Base-by-base conservation (phyloP, 2,797 vertebrate genomes). In the Acipenser ruthenus region DNA sequence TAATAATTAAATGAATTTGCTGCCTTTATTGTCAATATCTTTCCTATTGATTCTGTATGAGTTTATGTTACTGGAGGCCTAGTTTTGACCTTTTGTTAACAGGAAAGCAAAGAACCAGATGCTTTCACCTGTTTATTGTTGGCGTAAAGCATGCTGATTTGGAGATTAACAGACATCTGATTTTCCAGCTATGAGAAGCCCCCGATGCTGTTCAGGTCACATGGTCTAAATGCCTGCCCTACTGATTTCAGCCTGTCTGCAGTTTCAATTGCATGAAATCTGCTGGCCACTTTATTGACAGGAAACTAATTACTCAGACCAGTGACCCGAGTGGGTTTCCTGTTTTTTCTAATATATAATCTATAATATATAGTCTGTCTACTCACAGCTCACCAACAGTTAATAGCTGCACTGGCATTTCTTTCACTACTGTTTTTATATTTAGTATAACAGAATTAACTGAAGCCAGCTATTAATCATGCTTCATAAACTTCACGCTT, bases 211-310 rank as follows among this genome's bases (percentile, higher is more conserved):
- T 9, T 49, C 6, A 65, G 12, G 63, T 65, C 66, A 56, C 58
- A 49, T 71, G 51, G 62, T 59, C 58, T 3, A n/a, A 49, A 60
- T 37, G 49, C 50, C 23, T 64, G 37, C 56, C 13, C 49, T 67
- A 68, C 68, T 50, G 69, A 71, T 65, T 65, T 65, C 13, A 23
- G 9, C n/a, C 49, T 18, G 56, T 68, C 59, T 48, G 18, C 49
- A 7, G n/a, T 37, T 37, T 37, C 4, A 37, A 5, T 37, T 37
- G 37, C 1, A 37, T 37, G 37, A 55, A 55, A 10, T n/a, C n/a
- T 55, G 9, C 50, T 63, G 56, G 50, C 56, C 49, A 1, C 50
- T 18, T 61, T 63, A 55, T 18, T 18, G 59, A 62, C 12, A 12
- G 59, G 49, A 13, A 8, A 13, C 2, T 60, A 58, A 52, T 13